These are phyloP conservation scores for Auanema freiburgensis DNA, from an alignment of 2,888 invertebrate species.

Conservation along the genomic window DNA sequence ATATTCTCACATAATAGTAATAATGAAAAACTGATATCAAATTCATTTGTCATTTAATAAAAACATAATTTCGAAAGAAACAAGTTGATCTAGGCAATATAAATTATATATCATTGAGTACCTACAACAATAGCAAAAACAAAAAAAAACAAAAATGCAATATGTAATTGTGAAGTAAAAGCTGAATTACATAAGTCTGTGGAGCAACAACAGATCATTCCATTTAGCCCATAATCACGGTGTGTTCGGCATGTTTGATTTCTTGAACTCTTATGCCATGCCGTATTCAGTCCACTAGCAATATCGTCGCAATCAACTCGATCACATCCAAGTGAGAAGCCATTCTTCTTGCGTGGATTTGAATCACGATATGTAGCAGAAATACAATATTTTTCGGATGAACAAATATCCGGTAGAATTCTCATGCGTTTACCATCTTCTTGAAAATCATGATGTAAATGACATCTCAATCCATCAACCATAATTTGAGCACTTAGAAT, in stretches of 20 bases:
- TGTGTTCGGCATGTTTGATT: slow-evolving; percentile 39
- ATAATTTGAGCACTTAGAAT: no score
- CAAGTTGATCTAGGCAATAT: no score
- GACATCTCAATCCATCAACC: slow-evolving; percentile 28
- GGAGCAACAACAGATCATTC: slow-evolving; percentile 53
- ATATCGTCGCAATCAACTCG: slow-evolving; percentile 46
- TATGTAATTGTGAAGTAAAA: slow-evolving; percentile 1
- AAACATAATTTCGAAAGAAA: no score
- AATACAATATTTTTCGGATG: slow-evolving; percentile 31
- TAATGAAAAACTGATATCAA: no score
- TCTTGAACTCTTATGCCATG: slow-evolving; percentile 31
- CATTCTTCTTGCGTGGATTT: slow-evolving; percentile 46
- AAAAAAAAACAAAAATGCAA: neutral
- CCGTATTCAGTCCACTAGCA: slow-evolving; percentile 24
- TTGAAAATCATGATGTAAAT: slow-evolving; percentile 41
- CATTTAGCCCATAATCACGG: slow-evolving; percentile 48
- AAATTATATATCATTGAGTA: no score
- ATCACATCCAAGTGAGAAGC: slow-evolving; percentile 52
- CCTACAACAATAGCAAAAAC: slow-evolving; percentile 4
- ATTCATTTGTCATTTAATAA: no score
- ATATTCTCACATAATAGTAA: no score
- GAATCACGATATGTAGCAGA: slow-evolving; percentile 37
- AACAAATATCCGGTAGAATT: slow-evolving; percentile 44
- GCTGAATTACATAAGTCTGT: slow-evolving; percentile 43
- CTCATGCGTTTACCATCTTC: slow-evolving; percentile 40